A percentile compares a stretch with the other conserved stretches of the same genome.
Evolutionary conservation across 2,113 vertebrate genomes (phyloP).

Genomic region (Hystrix cristata): DNA sequence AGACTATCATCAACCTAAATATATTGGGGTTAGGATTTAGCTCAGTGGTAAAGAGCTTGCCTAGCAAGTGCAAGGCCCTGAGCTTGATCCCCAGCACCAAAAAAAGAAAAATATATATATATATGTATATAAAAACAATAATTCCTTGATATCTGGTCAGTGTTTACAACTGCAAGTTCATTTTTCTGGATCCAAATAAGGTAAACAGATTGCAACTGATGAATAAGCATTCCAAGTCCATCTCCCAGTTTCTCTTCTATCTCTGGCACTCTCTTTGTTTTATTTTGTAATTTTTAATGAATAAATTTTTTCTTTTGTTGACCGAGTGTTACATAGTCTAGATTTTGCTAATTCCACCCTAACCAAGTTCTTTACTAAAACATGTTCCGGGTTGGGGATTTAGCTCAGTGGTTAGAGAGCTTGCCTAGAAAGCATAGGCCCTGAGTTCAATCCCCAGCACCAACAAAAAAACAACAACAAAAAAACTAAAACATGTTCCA

Average conservation of each 20-base stretch:
- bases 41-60: too few relatives aligned
- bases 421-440: too few relatives aligned
- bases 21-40: not conserved
- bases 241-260: not conserved
- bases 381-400: not conserved
- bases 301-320: not conserved
- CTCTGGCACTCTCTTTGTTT: not conserved
- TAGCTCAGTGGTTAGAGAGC: too few relatives aligned
- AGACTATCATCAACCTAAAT: not conserved
- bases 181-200: not conserved
- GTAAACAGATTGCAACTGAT: not conserved
- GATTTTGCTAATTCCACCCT: slow-evolving; percentile 1
- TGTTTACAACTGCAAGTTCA: not conserved
- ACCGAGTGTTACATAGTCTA: slow-evolving; percentile 31
- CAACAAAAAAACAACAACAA: too few relatives aligned
- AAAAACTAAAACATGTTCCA: not conserved
- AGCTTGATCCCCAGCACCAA: too few relatives aligned
- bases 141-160: not conserved
- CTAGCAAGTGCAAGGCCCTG: too few relatives aligned
- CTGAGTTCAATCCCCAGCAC: too few relatives aligned
- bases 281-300: not conserved
- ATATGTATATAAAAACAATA: not conserved
- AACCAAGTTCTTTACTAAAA: not conserved
- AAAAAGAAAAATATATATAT: too few relatives aligned
- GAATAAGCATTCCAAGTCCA: not conserved